Percentiles rank a stretch among this genome's conserved stretches.
Evolutionary conservation across 2,888 invertebrate species (phyloP).

Genomic region (Chloroclystis v-ata): DNA sequence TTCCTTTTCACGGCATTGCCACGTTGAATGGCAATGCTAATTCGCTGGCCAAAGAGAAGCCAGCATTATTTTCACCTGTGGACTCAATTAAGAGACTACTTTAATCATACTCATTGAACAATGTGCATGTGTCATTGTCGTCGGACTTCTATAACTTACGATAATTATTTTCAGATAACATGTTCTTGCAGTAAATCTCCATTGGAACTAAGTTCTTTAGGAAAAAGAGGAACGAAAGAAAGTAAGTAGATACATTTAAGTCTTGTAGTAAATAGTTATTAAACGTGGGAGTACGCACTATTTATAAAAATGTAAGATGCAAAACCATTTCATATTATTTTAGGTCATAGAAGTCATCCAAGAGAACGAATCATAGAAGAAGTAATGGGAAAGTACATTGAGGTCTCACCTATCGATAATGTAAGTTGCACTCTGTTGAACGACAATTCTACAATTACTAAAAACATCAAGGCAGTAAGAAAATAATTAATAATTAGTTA

Average conservation of each 20-base stretch:
- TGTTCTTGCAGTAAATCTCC: not conserved
- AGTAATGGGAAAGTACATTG: slow-evolving; percentile 54
- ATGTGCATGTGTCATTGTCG: too few relatives aligned
- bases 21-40: too few relatives aligned
- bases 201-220: too few relatives aligned
- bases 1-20: too few relatives aligned
- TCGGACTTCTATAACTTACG: too few relatives aligned
- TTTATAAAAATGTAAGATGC: slow-evolving; percentile 12
- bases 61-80: too few relatives aligned
- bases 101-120: too few relatives aligned
- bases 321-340: slow-evolving; percentile 37
- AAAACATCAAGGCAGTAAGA: not conserved
- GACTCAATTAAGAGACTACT: too few relatives aligned
- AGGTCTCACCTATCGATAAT: slow-evolving; percentile 47
- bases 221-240: too few relatives aligned
- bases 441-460: not conserved
- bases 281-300: slow-evolving; percentile 54
- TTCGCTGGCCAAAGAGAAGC: too few relatives aligned
- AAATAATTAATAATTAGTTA: not conserved
- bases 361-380: slow-evolving; percentile 55
- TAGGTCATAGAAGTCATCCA: slow-evolving; percentile 50
- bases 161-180: slow-evolving; percentile 34
- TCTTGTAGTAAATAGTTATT: slow-evolving; percentile 16
- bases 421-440: slow-evolving; percentile 51
- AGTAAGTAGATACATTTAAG: slow-evolving; percentile 34